phyloP scores from a whole-genome alignment of 2,888 invertebrate genomes.

The Pseudococcus longispinus region DNA sequence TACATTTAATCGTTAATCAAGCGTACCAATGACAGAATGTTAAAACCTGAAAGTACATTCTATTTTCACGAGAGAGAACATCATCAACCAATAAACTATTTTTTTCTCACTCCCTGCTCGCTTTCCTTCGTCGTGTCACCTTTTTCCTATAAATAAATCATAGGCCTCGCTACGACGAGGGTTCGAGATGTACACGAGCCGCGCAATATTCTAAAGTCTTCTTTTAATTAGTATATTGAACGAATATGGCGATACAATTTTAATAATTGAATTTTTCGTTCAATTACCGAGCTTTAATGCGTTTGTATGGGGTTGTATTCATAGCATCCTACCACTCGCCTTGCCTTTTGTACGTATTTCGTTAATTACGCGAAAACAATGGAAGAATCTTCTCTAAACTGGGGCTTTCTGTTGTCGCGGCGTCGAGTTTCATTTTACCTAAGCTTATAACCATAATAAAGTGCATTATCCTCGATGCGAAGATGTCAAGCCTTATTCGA shows the following conservation, averaged over 20 bases:
- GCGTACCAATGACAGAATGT: slow-evolving; percentile 52
- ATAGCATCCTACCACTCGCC: not conserved
- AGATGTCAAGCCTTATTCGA: too few species aligned
- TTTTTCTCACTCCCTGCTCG: not conserved
- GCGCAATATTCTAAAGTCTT: too few species aligned
- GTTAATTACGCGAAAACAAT: slow-evolving; percentile 12
- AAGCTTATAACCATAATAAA: too few species aligned
- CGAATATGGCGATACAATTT: not conserved
- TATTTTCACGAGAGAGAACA: slow-evolving; percentile 37
- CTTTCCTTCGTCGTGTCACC: not conserved
- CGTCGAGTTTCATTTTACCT: not conserved
- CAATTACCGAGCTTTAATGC: not conserved
- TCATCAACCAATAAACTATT: slow-evolving; percentile 38
- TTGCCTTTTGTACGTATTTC: not conserved
- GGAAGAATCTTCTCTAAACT: not conserved
- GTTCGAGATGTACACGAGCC: too few species aligned
- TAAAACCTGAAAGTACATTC: slow-evolving; percentile 35
- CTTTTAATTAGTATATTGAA: not conserved
- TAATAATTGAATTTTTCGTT: slow-evolving; percentile 22
- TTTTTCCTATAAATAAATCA: not conserved
- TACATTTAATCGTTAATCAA: slow-evolving; percentile 53
- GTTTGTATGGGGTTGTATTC: not conserved
- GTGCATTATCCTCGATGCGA: too few species aligned
- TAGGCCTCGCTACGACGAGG: not conserved
- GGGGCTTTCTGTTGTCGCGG: not conserved